Conservation (phyloP, 2,797 vertebrate genomes). For the Crocidura indochinensis region DNA sequence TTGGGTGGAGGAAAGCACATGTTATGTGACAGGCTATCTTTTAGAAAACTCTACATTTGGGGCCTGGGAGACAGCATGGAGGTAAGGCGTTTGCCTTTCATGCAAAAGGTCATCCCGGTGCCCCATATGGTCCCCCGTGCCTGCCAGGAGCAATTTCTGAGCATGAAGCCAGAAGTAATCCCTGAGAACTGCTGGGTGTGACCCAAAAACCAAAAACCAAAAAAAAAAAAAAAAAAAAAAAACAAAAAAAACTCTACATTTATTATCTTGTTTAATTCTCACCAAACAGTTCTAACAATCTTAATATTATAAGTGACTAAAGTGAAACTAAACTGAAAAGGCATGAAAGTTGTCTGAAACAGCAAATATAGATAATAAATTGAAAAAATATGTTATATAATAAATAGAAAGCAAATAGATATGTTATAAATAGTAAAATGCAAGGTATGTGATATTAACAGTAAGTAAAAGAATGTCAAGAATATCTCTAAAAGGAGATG, state of each 20-base stretch:
- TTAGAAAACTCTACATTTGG: conserved; percentile 21
- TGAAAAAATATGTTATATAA: too few species aligned
- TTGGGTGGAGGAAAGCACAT: not conserved
- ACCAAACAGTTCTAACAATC: not conserved
- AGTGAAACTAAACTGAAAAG: not conserved
- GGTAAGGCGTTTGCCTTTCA: too few species aligned
- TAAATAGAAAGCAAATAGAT: too few species aligned
- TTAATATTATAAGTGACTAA: conserved; percentile 44
- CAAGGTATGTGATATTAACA: not conserved
- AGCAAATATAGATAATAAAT: too few species aligned
- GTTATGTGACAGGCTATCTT: not conserved
- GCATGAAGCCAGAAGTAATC: too few species aligned
- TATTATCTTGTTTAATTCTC: conserved; percentile 47
- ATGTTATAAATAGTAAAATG: not conserved
- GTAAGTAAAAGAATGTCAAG: not conserved
- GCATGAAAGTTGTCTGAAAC: not conserved
- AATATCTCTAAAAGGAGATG: not conserved
- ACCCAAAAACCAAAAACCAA: too few species aligned
- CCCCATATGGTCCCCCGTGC: too few species aligned
- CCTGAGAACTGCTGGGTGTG: too few species aligned
- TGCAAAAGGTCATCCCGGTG: too few species aligned
- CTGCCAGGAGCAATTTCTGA: too few species aligned
- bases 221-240: too few species aligned
- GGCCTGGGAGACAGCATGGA: too few species aligned
- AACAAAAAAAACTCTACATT: conserved; percentile 24